Evolutionary conservation across 2,113 vertebrate species (phyloP).

Genomic region (Anhinga rufa): DNA sequence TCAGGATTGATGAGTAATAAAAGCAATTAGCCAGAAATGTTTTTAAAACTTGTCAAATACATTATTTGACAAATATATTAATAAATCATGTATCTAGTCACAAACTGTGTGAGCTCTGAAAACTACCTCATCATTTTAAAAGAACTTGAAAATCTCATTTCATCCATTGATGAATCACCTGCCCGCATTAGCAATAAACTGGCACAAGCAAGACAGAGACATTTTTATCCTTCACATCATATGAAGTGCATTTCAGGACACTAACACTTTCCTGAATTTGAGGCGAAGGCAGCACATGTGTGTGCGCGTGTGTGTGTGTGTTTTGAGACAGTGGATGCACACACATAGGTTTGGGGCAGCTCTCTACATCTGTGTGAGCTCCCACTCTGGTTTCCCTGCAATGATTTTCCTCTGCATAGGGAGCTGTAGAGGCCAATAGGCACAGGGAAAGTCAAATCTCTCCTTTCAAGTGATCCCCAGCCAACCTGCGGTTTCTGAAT

Average conservation of each 20-base stretch:
- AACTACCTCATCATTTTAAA: constrained; percentile 46
- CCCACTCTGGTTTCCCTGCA: background rate
- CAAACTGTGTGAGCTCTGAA: constrained; percentile 10
- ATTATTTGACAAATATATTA: constrained; percentile 42
- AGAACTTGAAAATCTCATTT: constrained; percentile 40
- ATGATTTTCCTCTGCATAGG: background rate
- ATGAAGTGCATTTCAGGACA: background rate
- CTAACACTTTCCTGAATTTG: background rate
- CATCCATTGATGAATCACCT: constrained; percentile 36
- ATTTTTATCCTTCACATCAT: background rate
- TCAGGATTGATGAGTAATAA: constrained; percentile 28
- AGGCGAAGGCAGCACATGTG: background rate
- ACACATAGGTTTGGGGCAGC: background rate
- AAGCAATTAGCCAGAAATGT: constrained; percentile 50
- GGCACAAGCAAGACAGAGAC: background rate
- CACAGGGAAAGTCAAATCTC: background rate
- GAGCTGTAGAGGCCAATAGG: background rate
- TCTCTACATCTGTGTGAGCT: background rate
- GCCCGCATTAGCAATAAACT: constrained; percentile 2
- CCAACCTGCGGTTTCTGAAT: background rate
- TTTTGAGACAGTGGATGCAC: background rate
- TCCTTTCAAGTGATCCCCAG: background rate
- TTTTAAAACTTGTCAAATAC: constrained; percentile 41
- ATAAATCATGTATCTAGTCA: constrained; percentile 8
- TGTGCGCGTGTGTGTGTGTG: background rate